Base-by-base conservation (phyloP, 2,888 invertebrate species). In the Pocota personata region DNA sequence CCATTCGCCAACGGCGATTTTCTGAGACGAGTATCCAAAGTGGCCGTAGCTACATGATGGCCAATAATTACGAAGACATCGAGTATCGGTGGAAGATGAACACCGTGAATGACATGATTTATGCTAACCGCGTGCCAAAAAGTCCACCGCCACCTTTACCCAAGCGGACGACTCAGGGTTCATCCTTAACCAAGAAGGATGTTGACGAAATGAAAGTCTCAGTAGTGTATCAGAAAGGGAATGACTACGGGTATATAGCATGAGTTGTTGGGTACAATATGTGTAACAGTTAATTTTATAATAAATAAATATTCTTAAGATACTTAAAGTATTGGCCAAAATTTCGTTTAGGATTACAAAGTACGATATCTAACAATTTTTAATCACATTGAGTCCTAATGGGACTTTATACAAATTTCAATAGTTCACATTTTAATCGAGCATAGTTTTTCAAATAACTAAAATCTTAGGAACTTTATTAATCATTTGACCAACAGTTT, bases 41-140 rank as follows among this genome's bases (percentile, higher is more conserved):
- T n/a, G 71, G 71, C 1, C 69, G 64, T 1, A 87, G 84, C 16
- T 87, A 84, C 8, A 76, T 84, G 71, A 32, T 67, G 40, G 75
- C 87, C n/a, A 83, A 87, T 27, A 76, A 76, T 48, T 87, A 87
- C 14, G 87, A 87, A 6, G 79, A 75, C 2, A 57, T 87, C n/a
- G 73, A 72, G 7, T 55, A 80, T 40, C 75, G 16, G 1, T 76
- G 72, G 71, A 87, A 66, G 48, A 60, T 72, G 48, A 67, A 84
- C 43, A 35, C 21, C 1, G 58, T 48, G 1, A 75, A 73, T 48
- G 73, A 77, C n/a, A 55, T 66, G 62, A 60, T 76, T 8, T 79
- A 83, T 60, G 50, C 64, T 10, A 71, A 76, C 19, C 64, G 79
- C 14, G 58, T 87, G 2, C 87, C 87, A n/a, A 72, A 32, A 48